Conservation (phyloP, 2,888 invertebrate genomes). For the Ichneumon xanthorius region DNA sequence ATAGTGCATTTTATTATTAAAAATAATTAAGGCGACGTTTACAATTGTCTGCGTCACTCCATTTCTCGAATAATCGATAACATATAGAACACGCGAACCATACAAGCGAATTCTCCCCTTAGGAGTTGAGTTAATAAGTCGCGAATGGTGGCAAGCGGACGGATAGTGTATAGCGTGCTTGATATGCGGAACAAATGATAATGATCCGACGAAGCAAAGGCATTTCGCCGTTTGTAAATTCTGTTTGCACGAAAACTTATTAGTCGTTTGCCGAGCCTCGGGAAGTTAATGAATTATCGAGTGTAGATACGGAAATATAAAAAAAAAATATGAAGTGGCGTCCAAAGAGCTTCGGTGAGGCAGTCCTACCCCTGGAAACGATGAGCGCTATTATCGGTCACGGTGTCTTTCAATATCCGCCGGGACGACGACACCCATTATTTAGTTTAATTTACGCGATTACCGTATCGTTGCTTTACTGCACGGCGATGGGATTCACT, state of each 20-base stretch:
- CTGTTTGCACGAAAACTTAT: neutral
- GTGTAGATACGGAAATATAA: neutral
- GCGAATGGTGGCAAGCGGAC: neutral
- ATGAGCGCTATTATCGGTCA: conserved; percentile 43
- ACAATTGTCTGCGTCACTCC: neutral
- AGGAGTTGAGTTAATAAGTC: neutral
- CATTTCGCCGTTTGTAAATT: neutral
- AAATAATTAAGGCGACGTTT: neutral
- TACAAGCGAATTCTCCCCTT: neutral
- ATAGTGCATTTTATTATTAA: neutral
- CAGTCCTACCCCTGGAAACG: conserved; percentile 19
- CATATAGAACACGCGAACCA: neutral
- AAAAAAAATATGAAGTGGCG: conserved; percentile 28
- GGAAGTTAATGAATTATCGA: neutral
- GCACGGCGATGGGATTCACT: neutral
- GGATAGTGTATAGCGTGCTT: neutral
- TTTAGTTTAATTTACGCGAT: conserved; percentile 29
- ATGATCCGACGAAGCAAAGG: neutral
- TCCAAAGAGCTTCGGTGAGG: conserved; percentile 43
- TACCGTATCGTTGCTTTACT: neutral
- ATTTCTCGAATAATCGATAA: neutral
- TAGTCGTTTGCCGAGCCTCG: too few species aligned
- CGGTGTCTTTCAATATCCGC: conserved; percentile 46
- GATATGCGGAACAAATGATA: neutral
- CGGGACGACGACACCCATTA: neutral